These are phyloP conservation scores for Halcyon leucocephala DNA, from an alignment of 2,797 vertebrate species.

Conservation along the genomic window DNA sequence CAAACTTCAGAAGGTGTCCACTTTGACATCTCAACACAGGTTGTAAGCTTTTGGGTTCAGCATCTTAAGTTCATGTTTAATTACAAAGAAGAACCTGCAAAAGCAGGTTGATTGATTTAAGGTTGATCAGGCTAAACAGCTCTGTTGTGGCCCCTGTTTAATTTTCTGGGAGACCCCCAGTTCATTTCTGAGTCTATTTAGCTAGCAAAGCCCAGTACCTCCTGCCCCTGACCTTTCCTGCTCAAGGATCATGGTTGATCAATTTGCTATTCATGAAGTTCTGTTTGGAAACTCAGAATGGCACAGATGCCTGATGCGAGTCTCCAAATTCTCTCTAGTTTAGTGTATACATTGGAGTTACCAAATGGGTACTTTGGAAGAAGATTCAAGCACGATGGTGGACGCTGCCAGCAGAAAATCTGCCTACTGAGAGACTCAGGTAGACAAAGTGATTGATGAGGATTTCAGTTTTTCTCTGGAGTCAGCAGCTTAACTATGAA, in stretches of 20 bases:
- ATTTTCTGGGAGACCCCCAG: background rate
- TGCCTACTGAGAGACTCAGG: background rate
- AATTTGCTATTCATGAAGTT: background rate
- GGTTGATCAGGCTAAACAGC: background rate
- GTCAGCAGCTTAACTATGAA: constrained; percentile 35
- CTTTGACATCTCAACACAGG: background rate
- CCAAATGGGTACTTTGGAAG: background rate
- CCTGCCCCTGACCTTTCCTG: background rate
- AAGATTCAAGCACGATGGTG: background rate
- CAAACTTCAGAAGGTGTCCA: background rate
- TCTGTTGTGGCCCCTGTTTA: background rate
- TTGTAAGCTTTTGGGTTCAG: background rate
- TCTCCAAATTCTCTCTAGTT: background rate
- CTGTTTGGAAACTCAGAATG: background rate
- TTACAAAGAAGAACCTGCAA: background rate
- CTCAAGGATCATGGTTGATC: background rate
- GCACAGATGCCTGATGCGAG: background rate
- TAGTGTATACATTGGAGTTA: background rate
- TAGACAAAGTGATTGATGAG: constrained; percentile 51
- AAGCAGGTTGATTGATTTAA: background rate
- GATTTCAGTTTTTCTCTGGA: constrained; percentile 12
- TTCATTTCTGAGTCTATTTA: background rate
- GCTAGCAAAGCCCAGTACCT: background rate
- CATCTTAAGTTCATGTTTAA: background rate
- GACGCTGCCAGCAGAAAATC: constrained; percentile 6